Evolutionary conservation across 2,888 invertebrate species (phyloP).

Genomic region (Drosophila nr. perissopoda): DNA sequence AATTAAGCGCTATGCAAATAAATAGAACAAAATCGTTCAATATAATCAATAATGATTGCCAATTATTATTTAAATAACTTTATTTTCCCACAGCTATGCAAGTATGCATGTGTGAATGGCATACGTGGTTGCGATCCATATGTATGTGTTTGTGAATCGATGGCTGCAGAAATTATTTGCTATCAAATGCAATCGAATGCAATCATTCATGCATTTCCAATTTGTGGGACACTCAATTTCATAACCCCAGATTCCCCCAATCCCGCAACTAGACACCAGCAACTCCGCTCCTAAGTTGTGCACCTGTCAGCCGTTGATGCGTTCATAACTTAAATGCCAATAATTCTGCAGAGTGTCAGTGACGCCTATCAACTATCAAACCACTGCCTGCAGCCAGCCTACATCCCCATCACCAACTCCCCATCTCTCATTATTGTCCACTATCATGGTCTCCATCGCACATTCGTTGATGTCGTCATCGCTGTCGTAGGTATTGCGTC

Average conservation of each 20-base stretch:
- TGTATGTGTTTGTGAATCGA: conserved; percentile 8
- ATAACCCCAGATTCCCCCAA: neutral
- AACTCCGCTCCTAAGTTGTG: conserved; percentile 6
- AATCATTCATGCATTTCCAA: conserved; percentile 59
- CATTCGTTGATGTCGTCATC: conserved; percentile 1
- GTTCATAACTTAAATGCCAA: conserved; percentile 72
- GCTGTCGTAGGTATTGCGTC: conserved; percentile 60
- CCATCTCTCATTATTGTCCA: neutral
- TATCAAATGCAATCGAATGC: conserved; percentile 67
- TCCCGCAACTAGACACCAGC: neutral
- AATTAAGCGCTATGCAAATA: neutral
- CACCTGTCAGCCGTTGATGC: conserved; percentile 69
- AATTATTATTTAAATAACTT: neutral
- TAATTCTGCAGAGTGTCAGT: conserved; percentile 67
- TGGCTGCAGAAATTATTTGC: conserved; percentile 47
- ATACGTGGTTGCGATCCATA: neutral
- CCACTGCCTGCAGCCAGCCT: neutral
- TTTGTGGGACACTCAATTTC: conserved; percentile 14
- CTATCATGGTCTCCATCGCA: neutral
- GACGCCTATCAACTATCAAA: conserved; percentile 58
- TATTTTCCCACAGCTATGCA: neutral
- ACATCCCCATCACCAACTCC: neutral
- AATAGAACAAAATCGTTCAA: neutral
- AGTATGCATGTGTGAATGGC: neutral
- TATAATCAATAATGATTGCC: neutral